Evolutionary conservation across 2,888 invertebrate species (phyloP).

Genomic region (Criorhina ranunculi): DNA sequence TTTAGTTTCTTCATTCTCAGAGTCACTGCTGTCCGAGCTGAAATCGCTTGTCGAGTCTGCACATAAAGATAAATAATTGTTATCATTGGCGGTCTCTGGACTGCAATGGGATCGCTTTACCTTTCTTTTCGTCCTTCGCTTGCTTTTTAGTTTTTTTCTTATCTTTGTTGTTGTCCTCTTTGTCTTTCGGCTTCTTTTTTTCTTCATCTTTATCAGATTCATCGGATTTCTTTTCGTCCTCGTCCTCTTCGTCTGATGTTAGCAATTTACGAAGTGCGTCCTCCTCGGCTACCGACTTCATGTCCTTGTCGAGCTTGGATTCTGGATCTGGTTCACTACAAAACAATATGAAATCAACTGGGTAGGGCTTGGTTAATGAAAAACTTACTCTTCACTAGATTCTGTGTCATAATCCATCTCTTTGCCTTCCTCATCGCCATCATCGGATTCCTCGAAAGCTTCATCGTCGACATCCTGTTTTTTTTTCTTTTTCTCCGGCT

Average conservation of each 20-base stretch:
- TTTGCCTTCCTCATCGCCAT: conserved; percentile 97
- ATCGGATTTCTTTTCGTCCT: conserved; percentile 92
- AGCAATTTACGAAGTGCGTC: conserved; percentile 93
- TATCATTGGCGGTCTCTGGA: not conserved
- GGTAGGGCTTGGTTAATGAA: not conserved
- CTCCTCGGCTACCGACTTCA: conserved; percentile 96
- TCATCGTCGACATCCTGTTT: conserved; percentile 94
- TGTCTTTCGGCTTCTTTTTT: conserved; percentile 89
- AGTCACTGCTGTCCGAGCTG: conserved; percentile 89
- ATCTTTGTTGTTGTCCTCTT: conserved; percentile 86
- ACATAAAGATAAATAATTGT: conserved; percentile 73
- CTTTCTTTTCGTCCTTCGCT: conserved; percentile 88
- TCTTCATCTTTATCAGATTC: conserved; percentile 91
- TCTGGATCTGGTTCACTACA: conserved; percentile 89
- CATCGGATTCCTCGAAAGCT: conserved; percentile 98
- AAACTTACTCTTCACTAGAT: conserved; percentile 89
- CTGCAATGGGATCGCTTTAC: conserved; percentile 78
- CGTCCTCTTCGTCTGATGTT: conserved; percentile 94
- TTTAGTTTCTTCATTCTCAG: conserved; percentile 87
- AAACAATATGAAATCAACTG: conserved; percentile 46
- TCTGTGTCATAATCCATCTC: conserved; percentile 98
- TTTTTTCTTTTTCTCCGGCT: conserved; percentile 88
- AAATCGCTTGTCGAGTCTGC: conserved; percentile 89
- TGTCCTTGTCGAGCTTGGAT: conserved; percentile 91
- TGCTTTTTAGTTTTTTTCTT: conserved; percentile 87